Conservation (phyloP, 2,888 invertebrate genomes). For the Ceraclea dissimilis region DNA sequence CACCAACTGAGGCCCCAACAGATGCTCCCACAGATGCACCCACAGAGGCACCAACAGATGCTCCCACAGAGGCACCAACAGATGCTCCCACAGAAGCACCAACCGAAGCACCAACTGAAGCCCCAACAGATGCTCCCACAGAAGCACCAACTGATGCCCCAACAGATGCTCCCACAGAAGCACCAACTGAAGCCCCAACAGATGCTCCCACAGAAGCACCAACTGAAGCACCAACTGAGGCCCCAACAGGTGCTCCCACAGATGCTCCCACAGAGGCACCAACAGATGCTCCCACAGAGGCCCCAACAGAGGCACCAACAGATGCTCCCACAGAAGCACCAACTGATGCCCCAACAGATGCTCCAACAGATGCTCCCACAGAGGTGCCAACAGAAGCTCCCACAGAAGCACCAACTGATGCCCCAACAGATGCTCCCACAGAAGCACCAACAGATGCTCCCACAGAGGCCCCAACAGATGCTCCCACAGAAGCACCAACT, state of each 20-base stretch:
- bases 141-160: conserved; percentile 9
- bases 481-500: conserved; percentile 10
- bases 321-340: conserved; percentile 13
- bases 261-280: conserved; percentile 10
- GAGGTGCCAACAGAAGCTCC: conserved; percentile 12
- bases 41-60: conserved; percentile 4
- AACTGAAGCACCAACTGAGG: conserved; percentile 7
- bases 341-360: conserved; percentile 11
- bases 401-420: conserved; percentile 13
- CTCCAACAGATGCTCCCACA: conserved; percentile 10
- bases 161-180: conserved; percentile 9
- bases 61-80: conserved; percentile 7
- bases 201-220: conserved; percentile 7
- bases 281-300: conserved; percentile 8
- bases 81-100: conserved; percentile 11
- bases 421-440: conserved; percentile 7
- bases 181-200: conserved; percentile 9
- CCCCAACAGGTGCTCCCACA: conserved; percentile 10
- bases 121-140: conserved; percentile 8
- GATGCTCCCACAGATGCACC: not conserved
- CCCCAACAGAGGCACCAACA: conserved; percentile 12
- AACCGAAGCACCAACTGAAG: conserved; percentile 9
- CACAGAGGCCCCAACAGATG: conserved; percentile 10
- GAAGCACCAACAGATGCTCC: conserved; percentile 7
- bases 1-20: conserved; percentile 2